phyloP scores from a whole-genome alignment of 2,113 vertebrate genomes.

The Epinephelus moara region DNA sequence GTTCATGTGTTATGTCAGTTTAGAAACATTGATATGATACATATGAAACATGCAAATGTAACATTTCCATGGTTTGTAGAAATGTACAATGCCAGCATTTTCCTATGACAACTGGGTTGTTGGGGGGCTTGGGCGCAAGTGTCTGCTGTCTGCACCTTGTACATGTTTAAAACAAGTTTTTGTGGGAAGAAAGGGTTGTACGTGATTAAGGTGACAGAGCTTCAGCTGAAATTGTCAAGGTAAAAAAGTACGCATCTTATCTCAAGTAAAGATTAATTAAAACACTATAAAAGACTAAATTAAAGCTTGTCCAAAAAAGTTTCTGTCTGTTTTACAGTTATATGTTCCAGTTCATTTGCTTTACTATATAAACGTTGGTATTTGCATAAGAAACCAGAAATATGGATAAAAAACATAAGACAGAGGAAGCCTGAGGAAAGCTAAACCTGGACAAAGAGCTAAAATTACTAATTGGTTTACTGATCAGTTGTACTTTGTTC shows the following conservation, averaged over 20 bases:
- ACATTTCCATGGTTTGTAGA: too few species aligned
- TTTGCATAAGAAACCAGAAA: constrained; percentile 12
- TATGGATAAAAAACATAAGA: constrained; percentile 27
- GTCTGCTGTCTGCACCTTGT: not conserved
- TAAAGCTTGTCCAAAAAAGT: not conserved
- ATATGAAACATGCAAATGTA: too few species aligned
- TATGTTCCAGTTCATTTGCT: not conserved
- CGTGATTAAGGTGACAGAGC: not conserved
- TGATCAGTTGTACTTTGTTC: constrained; percentile 99
- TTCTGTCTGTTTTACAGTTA: not conserved
- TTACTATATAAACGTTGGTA: not conserved
- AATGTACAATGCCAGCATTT: too few species aligned
- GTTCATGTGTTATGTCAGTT: too few species aligned
- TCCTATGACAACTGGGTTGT: not conserved
- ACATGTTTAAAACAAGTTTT: not conserved
- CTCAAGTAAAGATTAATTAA: not conserved
- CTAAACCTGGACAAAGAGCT: constrained; percentile 91
- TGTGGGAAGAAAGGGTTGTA: not conserved
- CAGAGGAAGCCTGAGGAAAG: constrained; percentile 80
- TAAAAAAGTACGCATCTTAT: too few species aligned
- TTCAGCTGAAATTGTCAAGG: not conserved
- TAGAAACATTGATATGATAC: too few species aligned
- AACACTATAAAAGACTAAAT: not conserved
- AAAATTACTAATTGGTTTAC: constrained; percentile 99
- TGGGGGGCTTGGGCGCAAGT: not conserved